Conservation (phyloP, 2,797 vertebrate genomes). For the Australoheros facetus region DNA sequence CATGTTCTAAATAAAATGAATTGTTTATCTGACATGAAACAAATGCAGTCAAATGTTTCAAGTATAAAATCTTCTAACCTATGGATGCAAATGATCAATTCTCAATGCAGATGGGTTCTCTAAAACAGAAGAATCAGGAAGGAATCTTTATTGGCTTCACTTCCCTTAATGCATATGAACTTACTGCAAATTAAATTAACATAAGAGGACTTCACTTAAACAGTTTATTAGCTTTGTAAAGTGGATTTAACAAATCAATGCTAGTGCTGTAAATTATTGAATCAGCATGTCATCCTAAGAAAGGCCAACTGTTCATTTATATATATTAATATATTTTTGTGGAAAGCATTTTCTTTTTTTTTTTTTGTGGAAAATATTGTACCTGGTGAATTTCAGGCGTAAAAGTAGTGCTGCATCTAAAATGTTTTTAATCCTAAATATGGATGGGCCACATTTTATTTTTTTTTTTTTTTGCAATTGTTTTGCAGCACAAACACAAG, state of each 20-base stretch:
- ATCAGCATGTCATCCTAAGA: neutral
- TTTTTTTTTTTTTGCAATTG: constrained; percentile 76
- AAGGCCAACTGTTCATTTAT: neutral
- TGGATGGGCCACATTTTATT: constrained; percentile 68
- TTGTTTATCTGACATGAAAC: neutral
- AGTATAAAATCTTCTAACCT: neutral
- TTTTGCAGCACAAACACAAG: constrained; percentile 85
- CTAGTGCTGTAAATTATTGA: neutral
- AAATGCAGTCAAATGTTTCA: neutral
- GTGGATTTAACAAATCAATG: neutral
- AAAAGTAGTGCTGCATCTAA: constrained; percentile 6
- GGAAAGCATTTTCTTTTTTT: neutral
- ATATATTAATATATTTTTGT: neutral
- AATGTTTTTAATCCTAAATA: constrained; percentile 60
- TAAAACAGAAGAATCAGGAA: neutral
- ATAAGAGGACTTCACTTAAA: neutral
- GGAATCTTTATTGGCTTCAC: neutral
- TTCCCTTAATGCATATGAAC: neutral
- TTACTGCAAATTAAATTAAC: neutral
- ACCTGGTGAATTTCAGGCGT: constrained; percentile 2
- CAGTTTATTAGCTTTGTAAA: constrained; percentile 2
- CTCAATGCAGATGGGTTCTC: neutral
- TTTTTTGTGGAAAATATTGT: constrained; percentile 9
- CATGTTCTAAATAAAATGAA: neutral
- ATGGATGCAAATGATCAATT: neutral